phyloP scores from a whole-genome alignment of 2,113 vertebrate species.

The Eira barbara region DNA sequence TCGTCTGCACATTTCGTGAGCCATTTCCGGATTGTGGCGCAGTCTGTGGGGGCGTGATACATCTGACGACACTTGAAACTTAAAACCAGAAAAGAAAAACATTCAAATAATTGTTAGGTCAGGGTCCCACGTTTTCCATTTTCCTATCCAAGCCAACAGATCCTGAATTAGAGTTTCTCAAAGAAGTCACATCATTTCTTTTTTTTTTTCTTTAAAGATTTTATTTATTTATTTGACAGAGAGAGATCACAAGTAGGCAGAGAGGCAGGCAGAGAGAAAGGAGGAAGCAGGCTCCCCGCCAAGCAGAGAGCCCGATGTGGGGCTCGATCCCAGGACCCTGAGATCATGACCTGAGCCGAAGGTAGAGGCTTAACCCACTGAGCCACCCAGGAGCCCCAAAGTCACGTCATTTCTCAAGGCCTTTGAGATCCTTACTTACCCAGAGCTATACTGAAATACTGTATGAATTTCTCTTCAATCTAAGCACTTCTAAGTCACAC shows the following conservation, averaged over 20 bases:
- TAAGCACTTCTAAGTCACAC: neutral
- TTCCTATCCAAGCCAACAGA: slow-evolving; percentile 24
- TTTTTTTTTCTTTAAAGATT: no score
- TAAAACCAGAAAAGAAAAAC: slow-evolving; percentile 34
- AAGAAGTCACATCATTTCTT: neutral
- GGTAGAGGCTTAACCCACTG: no score
- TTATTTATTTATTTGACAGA: no score
- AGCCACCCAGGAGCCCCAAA: no score
- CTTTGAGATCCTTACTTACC: neutral
- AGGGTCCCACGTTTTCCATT: neutral
- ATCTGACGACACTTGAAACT: slow-evolving; percentile 99
- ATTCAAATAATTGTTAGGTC: slow-evolving; percentile 31
- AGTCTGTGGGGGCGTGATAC: slow-evolving; percentile 99
- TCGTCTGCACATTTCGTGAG: slow-evolving; percentile 99
- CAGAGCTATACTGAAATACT: neutral
- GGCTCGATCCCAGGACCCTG: no score
- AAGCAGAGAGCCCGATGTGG: no score
- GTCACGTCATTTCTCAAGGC: neutral
- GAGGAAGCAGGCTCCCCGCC: no score
- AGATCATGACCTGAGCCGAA: no score
- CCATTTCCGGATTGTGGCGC: slow-evolving; percentile 98
- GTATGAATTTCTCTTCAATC: neutral
- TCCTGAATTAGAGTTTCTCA: neutral
- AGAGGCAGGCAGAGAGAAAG: no score
- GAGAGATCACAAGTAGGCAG: no score